Evolutionary conservation across 2,113 vertebrate species (phyloP).

Genomic region (Bujurquina vittata): DNA sequence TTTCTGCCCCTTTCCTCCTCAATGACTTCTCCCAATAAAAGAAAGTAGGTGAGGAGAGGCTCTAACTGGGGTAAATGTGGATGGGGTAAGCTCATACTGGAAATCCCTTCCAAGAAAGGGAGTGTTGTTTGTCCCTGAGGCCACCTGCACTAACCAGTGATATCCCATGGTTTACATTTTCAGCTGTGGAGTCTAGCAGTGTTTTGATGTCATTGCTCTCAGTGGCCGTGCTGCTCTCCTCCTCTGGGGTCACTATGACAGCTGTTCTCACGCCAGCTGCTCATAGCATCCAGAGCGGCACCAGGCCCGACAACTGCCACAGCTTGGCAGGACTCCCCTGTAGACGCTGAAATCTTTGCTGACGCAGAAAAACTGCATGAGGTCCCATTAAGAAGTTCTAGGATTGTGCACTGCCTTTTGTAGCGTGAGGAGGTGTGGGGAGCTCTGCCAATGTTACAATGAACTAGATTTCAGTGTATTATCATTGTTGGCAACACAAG

Average conservation of each 20-base stretch:
- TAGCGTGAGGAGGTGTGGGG: neutral
- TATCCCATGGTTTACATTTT: constrained; percentile 64
- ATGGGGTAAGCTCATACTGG: constrained; percentile 12
- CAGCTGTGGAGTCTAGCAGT: constrained; percentile 53
- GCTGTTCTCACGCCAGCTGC: constrained; percentile 68
- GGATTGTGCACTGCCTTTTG: neutral
- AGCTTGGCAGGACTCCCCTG: constrained; percentile 1
- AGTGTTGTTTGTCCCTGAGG: constrained; percentile 58
- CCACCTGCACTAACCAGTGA: constrained; percentile 58
- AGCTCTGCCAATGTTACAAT: neutral
- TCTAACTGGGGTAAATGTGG: constrained; percentile 46
- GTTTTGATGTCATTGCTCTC: constrained; percentile 58
- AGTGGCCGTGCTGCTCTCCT: constrained; percentile 35
- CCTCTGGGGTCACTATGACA: constrained; percentile 58
- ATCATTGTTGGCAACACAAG: neutral
- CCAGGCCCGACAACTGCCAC: constrained; percentile 14
- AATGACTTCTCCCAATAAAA: neutral
- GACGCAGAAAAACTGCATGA: neutral
- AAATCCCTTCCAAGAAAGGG: constrained; percentile 23
- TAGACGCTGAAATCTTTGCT: neutral
- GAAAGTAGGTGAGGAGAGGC: constrained; percentile 1
- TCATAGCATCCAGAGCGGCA: constrained; percentile 28
- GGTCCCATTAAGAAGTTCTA: neutral
- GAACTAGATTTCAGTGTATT: neutral
- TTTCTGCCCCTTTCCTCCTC: neutral